Evolutionary conservation across 2,888 invertebrate species (phyloP).

Genomic region (Sceliomorpha sp.): DNA sequence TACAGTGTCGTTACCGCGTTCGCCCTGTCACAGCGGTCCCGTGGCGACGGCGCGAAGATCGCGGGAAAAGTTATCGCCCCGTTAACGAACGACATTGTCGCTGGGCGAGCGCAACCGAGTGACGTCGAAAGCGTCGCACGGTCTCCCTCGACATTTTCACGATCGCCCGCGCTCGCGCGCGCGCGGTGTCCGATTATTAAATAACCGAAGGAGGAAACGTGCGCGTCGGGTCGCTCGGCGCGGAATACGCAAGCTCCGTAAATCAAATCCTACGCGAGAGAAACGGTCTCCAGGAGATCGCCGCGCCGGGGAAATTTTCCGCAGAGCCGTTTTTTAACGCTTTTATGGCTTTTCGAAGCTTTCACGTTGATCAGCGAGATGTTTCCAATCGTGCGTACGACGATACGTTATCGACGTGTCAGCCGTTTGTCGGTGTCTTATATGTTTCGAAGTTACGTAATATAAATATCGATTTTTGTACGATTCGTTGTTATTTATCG

Average conservation of each 20-base stretch:
- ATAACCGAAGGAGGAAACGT: conserved; percentile 21
- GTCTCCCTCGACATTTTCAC: conserved; percentile 34
- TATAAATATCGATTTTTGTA: conserved; percentile 14
- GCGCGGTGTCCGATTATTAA: conserved; percentile 36
- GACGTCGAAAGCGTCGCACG: conserved; percentile 14
- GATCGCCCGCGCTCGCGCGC: too few species aligned
- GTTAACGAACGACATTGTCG: conserved; percentile 48
- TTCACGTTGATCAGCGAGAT: conserved; percentile 15
- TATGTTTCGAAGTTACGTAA: conserved; percentile 10
- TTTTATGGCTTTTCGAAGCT: conserved; percentile 13
- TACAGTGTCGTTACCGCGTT: conserved; percentile 53
- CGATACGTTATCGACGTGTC: conserved; percentile 29
- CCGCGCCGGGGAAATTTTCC: neutral
- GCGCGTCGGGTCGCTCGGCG: conserved; percentile 5
- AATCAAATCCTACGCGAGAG: conserved; percentile 41
- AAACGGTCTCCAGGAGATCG: conserved; percentile 4
- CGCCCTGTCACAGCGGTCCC: conserved; percentile 10
- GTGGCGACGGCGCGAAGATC: conserved; percentile 3
- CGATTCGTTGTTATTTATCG: too few species aligned
- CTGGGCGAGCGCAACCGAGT: conserved; percentile 5
- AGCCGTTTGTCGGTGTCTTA: conserved; percentile 33
- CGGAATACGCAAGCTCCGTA: conserved; percentile 32
- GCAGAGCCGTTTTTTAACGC: conserved; percentile 11
- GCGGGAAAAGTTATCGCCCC: conserved; percentile 31
- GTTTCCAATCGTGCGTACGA: conserved; percentile 29